These are phyloP conservation scores for Pedionomus torquatus DNA, from an alignment of 2,113 vertebrate species.

Conservation along the genomic window DNA sequence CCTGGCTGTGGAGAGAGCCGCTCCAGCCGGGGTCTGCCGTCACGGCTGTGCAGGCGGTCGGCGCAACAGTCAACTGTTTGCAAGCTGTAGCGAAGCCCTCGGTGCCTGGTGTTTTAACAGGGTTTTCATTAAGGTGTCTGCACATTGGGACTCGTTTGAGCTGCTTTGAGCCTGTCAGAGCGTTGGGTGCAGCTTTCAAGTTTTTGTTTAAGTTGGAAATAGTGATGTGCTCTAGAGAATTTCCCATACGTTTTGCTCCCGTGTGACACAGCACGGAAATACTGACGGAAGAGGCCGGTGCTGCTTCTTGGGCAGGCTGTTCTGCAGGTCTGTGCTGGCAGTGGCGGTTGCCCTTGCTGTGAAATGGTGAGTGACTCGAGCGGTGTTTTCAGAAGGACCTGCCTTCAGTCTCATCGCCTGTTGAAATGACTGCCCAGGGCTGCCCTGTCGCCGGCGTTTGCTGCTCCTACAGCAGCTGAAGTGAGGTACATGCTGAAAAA, in stretches of 20 bases:
- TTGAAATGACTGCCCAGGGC: fast-evolving
- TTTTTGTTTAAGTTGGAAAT: background rate
- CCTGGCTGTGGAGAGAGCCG: background rate
- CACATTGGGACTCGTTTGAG: background rate
- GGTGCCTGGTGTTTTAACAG: fast-evolving
- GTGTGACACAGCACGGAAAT: fast-evolving
- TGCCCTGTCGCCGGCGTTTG: background rate
- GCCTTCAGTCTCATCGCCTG: background rate
- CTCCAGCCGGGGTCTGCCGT: fast-evolving
- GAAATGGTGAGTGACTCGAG: background rate
- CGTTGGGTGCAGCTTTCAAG: background rate
- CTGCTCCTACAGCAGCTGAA: background rate
- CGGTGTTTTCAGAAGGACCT: background rate
- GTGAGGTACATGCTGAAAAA: background rate
- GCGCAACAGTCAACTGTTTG: too few relatives aligned
- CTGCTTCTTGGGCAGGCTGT: fast-evolving
- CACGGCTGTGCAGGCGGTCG: fast-evolving
- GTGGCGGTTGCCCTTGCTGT: background rate
- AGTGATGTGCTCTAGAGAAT: too few relatives aligned
- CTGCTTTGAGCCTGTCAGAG: background rate
- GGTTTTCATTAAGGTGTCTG: background rate
- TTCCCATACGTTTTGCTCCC: background rate
- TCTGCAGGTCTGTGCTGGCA: background rate
- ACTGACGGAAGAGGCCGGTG: fast-evolving
- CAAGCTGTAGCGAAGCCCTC: background rate